Conservation (phyloP, 2,888 invertebrate genomes). For the Strigamia maritima region DNA sequence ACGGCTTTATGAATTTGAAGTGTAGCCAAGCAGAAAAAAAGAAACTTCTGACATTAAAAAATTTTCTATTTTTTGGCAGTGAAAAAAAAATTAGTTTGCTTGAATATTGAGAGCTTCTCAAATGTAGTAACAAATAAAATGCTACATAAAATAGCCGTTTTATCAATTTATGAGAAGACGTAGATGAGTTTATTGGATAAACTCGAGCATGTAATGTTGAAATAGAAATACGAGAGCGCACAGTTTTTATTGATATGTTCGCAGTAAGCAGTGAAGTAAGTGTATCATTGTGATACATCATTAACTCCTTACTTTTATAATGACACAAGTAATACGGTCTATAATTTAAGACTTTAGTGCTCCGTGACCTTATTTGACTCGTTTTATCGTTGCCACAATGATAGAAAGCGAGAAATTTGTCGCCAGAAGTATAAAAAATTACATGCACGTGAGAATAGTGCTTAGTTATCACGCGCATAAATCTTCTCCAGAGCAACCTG, state of each 20-base stretch:
- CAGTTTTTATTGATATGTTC: neutral
- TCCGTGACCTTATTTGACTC: no score
- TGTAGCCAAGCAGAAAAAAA: no score
- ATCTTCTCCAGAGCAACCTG: neutral
- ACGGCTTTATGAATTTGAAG: no score
- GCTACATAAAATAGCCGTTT: neutral
- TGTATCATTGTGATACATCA: neutral
- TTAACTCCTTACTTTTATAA: no score
- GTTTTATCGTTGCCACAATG: neutral
- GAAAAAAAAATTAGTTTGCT: no score
- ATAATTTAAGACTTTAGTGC: no score
- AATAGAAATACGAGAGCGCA: neutral
- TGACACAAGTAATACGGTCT: no score
- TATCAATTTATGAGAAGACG: neutral
- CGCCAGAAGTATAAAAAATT: neutral
- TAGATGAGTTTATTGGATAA: neutral
- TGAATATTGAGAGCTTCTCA: no score
- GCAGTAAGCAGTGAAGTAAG: neutral
- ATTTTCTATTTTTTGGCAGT: no score
- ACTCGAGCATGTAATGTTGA: neutral
- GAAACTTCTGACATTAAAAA: no score
- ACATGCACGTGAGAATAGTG: neutral
- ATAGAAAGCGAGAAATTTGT: neutral
- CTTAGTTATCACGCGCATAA: neutral
- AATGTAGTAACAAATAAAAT: no score